These are phyloP conservation scores for Sepiola atlantica DNA, from an alignment of 2,888 invertebrate species.

Conservation along the genomic window DNA sequence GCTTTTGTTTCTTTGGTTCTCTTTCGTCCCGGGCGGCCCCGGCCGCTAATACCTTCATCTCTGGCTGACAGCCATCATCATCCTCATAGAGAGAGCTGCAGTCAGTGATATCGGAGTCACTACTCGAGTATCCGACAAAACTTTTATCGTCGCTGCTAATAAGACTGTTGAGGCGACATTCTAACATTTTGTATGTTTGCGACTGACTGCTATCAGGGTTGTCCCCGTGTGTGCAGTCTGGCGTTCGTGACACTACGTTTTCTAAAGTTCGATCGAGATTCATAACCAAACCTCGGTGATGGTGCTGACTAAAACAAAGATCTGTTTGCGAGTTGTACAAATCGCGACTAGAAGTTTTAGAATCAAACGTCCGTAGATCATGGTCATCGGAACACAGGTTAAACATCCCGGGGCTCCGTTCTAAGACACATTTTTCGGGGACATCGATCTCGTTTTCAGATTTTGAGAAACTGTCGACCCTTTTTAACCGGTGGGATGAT, in stretches of 20 bases:
- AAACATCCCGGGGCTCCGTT: constrained; percentile 42
- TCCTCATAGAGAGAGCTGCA: constrained; percentile 43
- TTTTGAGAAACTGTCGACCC: constrained; percentile 33
- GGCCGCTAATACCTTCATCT: not conserved
- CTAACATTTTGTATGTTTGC: constrained; percentile 34
- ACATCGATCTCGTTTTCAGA: constrained; percentile 37
- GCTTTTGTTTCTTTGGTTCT: constrained; percentile 42
- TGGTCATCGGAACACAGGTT: constrained; percentile 33
- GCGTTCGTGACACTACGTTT: not conserved
- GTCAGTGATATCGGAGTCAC: constrained; percentile 46
- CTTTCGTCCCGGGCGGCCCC: not conserved
- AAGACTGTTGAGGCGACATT: not conserved
- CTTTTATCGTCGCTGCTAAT: constrained; percentile 41
- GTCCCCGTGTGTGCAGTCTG: not conserved
- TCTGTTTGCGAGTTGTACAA: constrained; percentile 23
- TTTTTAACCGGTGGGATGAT: not conserved
- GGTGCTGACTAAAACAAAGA: not conserved
- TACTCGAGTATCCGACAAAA: constrained; percentile 34
- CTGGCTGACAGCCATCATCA: not conserved
- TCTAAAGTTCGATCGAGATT: not conserved
- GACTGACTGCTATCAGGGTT: not conserved
- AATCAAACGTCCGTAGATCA: not conserved
- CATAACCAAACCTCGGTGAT: not conserved
- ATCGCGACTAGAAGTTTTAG: not conserved
- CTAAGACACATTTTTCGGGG: not conserved